Conservation (phyloP, 2,797 vertebrate genomes). For the Cynodonichthys magdalenae region DNA sequence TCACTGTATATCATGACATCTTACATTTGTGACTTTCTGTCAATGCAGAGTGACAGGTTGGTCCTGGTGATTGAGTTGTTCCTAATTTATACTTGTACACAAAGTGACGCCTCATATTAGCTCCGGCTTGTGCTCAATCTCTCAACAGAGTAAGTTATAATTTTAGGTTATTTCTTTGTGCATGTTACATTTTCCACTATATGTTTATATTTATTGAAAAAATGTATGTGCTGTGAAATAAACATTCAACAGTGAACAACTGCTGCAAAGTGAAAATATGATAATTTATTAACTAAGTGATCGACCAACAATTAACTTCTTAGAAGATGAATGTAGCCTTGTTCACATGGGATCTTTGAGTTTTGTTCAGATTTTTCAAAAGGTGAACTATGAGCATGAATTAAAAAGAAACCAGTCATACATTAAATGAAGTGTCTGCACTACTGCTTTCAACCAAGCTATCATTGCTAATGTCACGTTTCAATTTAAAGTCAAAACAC, state of each 20-base stretch:
- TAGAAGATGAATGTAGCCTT: too few species aligned
- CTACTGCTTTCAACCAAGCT: slow-evolving; percentile 4
- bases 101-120: slow-evolving; percentile 3
- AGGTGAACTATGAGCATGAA: too few species aligned
- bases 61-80: slow-evolving; percentile 26
- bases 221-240: too few species aligned
- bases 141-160: not conserved
- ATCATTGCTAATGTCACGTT: slow-evolving; percentile 21
- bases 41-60: not conserved
- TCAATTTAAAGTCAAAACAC: slow-evolving; percentile 35
- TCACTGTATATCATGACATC: slow-evolving; percentile 27
- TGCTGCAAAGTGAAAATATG: not conserved
- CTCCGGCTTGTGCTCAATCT: not conserved
- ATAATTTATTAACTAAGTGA: too few species aligned
- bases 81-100: slow-evolving; percentile 33
- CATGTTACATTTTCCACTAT: not conserved
- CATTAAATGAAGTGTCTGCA: slow-evolving; percentile 14
- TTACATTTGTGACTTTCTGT: slow-evolving; percentile 20
- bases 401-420: slow-evolving; percentile 15
- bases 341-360: too few species aligned
- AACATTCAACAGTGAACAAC: not conserved
- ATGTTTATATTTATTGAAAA: not conserved
- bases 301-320: too few species aligned
- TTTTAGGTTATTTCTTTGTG: not conserved
- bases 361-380: too few species aligned